Conservation (phyloP, 2,113 vertebrate species). For the Anoplopoma fimbria region DNA sequence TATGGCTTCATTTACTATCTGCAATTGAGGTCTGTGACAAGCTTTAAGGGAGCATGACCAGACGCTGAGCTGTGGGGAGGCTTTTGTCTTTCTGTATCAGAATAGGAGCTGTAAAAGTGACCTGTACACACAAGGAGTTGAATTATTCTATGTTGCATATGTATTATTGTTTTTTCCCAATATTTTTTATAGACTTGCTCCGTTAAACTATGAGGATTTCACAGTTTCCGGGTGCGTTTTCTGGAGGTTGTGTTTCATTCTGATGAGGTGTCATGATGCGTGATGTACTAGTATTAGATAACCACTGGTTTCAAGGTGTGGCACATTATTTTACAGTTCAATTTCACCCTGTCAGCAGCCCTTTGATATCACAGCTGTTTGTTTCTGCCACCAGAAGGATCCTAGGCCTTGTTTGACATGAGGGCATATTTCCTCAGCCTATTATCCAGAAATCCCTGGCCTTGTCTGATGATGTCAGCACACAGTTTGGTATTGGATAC, state of each 20-base stretch:
- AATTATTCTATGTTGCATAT: slow-evolving; percentile 32
- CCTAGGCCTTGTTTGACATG: slow-evolving; percentile 58
- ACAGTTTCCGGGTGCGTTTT: slow-evolving; percentile 51
- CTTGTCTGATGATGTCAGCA: slow-evolving; percentile 71
- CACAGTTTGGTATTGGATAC: slow-evolving; percentile 26
- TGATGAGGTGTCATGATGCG: slow-evolving; percentile 61
- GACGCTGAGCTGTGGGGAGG: slow-evolving; percentile 24
- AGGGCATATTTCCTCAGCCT: slow-evolving; percentile 62
- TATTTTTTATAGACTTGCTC: slow-evolving; percentile 25
- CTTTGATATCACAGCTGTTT: slow-evolving; percentile 74
- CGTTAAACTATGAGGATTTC: slow-evolving; percentile 34
- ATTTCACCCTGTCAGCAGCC: slow-evolving; percentile 75
- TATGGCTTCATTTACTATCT: slow-evolving; percentile 72
- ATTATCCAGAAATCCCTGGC: slow-evolving; percentile 50
- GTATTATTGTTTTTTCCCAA: background rate
- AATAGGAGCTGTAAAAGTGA: slow-evolving; percentile 49
- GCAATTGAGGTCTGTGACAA: slow-evolving; percentile 70
- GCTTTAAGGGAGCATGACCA: slow-evolving; percentile 60
- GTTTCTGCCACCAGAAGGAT: slow-evolving; percentile 69
- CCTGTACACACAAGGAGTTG: slow-evolving; percentile 25
- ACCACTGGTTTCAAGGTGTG: slow-evolving; percentile 46
- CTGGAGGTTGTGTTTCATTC: slow-evolving; percentile 56
- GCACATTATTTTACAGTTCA: slow-evolving; percentile 76
- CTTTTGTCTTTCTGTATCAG: slow-evolving; percentile 21
- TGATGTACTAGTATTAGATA: slow-evolving; percentile 71